Base-by-base conservation (phyloP, 2,797 vertebrate genomes). In the Meda fulgida region DNA sequence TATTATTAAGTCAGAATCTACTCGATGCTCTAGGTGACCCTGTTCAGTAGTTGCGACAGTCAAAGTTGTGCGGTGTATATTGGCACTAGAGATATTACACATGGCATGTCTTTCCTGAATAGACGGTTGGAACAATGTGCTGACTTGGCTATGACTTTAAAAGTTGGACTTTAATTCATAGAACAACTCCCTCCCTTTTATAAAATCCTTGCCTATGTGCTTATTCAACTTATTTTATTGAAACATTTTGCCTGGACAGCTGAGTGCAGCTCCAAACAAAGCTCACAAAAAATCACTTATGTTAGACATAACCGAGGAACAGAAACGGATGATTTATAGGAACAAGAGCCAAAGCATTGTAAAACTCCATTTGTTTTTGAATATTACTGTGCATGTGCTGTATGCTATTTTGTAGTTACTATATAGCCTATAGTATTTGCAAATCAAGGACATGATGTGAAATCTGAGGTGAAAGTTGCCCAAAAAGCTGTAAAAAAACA, bases 71-170 rank as follows among this genome's bases (percentile, higher is more conserved):
- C 91, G 85, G 92, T 96, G 92, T 93, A 92, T 90, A 94, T 96
- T 96, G 95, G 96, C 95, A 93, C 88, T 81, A 63, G 80, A 87
- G 85, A 92, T 93, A 93, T 93, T 93, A 91, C 89, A 88, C 89
- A 93, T 92, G 94, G 92, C 89, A 86, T 81, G 90, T 86, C 85
- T 84, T 92, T 93, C 92, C 89, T 92, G 92, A 93, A 95, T 88
- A 87, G 90, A 89, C 91, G 94, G 93, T 93, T 93, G 76, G 19
- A 0, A 18, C 90, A 84, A 86, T 88, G 86, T 69, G 89, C 93
- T 93, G 92, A 94, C 92, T 94, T 92, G 90, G 90, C 92, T 92
- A 89, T 87, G 85, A 88, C 79, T 92, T 92, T 46, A 72, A 79
- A 77, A 87, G 58, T 51, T 76, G 63, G 46, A 70, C 84, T 80